phyloP scores from a whole-genome alignment of 1,140 invertebrate species.

The Whitmania pigra region DNA sequence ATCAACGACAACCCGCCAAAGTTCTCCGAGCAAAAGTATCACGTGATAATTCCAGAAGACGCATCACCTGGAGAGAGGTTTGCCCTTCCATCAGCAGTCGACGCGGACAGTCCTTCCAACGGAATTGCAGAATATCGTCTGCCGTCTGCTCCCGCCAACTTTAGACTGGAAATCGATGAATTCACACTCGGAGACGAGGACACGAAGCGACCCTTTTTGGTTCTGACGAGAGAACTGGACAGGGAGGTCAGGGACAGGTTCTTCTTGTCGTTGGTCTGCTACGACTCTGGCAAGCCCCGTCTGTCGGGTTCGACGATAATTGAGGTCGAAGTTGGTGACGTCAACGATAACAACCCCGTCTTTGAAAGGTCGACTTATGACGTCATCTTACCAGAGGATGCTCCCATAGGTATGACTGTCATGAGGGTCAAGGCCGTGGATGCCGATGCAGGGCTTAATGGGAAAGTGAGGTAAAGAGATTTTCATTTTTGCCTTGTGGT shows the following conservation, averaged over 20 bases:
- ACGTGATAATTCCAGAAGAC: constrained; percentile 15
- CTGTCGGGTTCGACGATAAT: background rate
- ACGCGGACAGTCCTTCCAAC: constrained; percentile 24
- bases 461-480: constrained; percentile 10
- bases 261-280: constrained; percentile 9
- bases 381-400: constrained; percentile 68
- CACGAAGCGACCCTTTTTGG: background rate
- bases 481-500: too few species aligned
- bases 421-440: constrained; percentile 57
- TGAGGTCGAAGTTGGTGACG: constrained; percentile 26
- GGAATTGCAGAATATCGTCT: constrained; percentile 13
- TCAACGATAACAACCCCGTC: constrained; percentile 38
- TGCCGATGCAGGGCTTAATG: constrained; percentile 33
- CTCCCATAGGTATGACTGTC: constrained; percentile 69
- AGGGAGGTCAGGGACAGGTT: constrained; percentile 17
- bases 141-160: background rate
- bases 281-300: background rate
- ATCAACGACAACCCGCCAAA: constrained; percentile 24
- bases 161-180: background rate
- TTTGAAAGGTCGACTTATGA: constrained; percentile 42
- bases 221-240: constrained; percentile 17
- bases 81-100: constrained; percentile 26
- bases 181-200: background rate
- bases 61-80: constrained; percentile 20
- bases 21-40: constrained; percentile 1